These are phyloP conservation scores for Neocloeon triangulifer DNA, from an alignment of 1,140 invertebrate genomes.

Conservation along the genomic window DNA sequence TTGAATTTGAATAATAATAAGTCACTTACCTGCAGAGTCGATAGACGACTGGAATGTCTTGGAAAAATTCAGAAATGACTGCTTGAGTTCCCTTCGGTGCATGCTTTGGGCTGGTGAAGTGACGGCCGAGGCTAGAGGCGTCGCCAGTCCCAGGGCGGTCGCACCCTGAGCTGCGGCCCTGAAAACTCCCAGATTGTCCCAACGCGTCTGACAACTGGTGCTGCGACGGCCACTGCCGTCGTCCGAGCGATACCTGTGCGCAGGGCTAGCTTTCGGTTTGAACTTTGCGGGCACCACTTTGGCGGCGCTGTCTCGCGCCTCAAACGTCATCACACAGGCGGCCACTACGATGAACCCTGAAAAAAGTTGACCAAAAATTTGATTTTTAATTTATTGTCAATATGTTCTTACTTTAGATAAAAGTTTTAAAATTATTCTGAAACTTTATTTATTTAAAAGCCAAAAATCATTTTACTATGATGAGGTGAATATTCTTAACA, in stretches of 20 bases:
- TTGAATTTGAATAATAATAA: too few species aligned
- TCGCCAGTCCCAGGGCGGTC: background rate
- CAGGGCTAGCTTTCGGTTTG: slow-evolving; percentile 15
- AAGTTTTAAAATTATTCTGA: too few species aligned
- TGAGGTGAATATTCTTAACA: too few species aligned
- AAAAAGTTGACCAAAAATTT: too few species aligned
- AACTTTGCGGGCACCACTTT: slow-evolving; percentile 63
- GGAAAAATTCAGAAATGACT: slow-evolving; percentile 44
- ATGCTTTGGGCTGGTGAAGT: too few species aligned
- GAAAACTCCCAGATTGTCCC: slow-evolving; percentile 37
- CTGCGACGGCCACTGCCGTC: slow-evolving; percentile 6
- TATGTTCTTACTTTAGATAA: too few species aligned
- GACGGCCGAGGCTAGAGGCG: too few species aligned
- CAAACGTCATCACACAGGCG: slow-evolving; percentile 86
- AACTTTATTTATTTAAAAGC: too few species aligned
- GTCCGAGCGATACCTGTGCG: slow-evolving; percentile 2
- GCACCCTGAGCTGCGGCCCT: slow-evolving; percentile 13
- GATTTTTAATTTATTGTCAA: too few species aligned
- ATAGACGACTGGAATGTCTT: slow-evolving; percentile 25
- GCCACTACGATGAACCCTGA: slow-evolving; percentile 77
- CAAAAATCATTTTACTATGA: too few species aligned
- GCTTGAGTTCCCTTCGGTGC: slow-evolving; percentile 41
- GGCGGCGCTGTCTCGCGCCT: slow-evolving; percentile 64
- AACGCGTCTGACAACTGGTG: slow-evolving; percentile 18
- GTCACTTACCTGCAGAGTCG: slow-evolving; percentile 7